A percentile compares a stretch with the other conserved stretches of the same genome.
These are phyloP conservation scores for Drosophila guanche DNA, from an alignment of 1,140 invertebrate species.

Conservation along the genomic window DNA sequence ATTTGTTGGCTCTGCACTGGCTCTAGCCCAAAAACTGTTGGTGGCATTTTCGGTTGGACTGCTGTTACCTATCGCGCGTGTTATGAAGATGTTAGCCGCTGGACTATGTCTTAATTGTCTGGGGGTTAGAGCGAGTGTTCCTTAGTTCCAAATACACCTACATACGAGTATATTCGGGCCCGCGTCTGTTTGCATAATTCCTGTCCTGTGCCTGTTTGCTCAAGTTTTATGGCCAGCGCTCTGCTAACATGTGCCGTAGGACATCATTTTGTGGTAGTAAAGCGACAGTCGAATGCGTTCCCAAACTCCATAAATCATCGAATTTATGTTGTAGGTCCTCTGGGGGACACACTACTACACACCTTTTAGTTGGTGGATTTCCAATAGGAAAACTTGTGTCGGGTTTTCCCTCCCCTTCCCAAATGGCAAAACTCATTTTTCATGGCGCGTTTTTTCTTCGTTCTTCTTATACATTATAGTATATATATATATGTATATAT, in stretches of 20 bases:
- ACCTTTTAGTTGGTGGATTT: not conserved
- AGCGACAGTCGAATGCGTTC: conserved; percentile 63
- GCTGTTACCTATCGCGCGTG: conserved; percentile 63
- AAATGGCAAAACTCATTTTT: no score
- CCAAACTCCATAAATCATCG: conserved; percentile 69
- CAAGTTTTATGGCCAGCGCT: conserved; percentile 41
- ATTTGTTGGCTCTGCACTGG: conserved; percentile 64
- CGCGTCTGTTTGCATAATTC: conserved; percentile 36
- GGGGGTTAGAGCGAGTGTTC: conserved; percentile 9
- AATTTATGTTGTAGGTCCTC: conserved; percentile 37
- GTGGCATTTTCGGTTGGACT: conserved; percentile 53
- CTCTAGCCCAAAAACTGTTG: conserved; percentile 62
- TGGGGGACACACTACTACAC: not conserved
- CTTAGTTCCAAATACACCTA: conserved; percentile 7
- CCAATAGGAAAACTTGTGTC: no score
- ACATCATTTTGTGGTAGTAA: conserved; percentile 51
- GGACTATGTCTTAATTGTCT: conserved; percentile 49
- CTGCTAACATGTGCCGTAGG: conserved; percentile 60
- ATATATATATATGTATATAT: conserved; percentile 77
- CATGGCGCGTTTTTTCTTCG: conserved; percentile 23
- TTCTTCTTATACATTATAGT: conserved; percentile 77
- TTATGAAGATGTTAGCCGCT: conserved; percentile 78
- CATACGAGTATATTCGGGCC: not conserved
- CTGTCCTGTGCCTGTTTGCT: conserved; percentile 41
- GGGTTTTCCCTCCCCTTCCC: no score